Conservation (phyloP, 2,888 invertebrate genomes). For the Schizaphis graminum region DNA sequence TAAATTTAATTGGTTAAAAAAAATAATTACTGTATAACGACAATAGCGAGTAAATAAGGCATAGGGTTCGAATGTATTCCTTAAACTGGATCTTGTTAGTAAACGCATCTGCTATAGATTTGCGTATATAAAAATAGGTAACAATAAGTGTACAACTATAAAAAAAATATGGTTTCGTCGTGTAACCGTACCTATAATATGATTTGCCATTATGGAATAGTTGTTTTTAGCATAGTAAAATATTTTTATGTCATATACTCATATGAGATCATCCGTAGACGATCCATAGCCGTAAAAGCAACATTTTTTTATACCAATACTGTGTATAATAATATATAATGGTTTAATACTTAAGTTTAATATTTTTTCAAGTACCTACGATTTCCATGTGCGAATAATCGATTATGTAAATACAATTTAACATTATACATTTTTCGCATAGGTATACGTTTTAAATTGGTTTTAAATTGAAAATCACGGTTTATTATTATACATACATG, state of each 20-base stretch:
- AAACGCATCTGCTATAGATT: not conserved
- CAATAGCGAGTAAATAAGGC: not conserved
- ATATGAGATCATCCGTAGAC: not conserved
- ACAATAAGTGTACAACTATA: not conserved
- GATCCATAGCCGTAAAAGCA: not conserved
- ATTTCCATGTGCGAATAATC: conserved; percentile 22
- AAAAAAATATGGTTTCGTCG: not conserved
- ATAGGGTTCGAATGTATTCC: not conserved
- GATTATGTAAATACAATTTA: conserved; percentile 24
- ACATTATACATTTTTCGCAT: not conserved
- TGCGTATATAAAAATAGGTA: not conserved
- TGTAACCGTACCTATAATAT: not conserved
- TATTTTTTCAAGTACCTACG: not conserved
- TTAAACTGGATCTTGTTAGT: not conserved
- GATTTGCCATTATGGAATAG: too few species aligned
- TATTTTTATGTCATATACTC: not conserved
- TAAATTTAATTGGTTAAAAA: not conserved
- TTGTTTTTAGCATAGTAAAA: not conserved
- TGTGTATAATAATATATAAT: not conserved
- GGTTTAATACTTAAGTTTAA: not conserved
- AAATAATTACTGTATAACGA: not conserved
- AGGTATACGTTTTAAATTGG: not conserved
- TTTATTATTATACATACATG: not conserved
- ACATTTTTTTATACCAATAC: conserved; percentile 13
- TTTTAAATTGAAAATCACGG: not conserved